These are phyloP conservation scores for Myiozetetes cayanensis DNA, from an alignment of 2,113 vertebrate genomes.

Conservation along the genomic window DNA sequence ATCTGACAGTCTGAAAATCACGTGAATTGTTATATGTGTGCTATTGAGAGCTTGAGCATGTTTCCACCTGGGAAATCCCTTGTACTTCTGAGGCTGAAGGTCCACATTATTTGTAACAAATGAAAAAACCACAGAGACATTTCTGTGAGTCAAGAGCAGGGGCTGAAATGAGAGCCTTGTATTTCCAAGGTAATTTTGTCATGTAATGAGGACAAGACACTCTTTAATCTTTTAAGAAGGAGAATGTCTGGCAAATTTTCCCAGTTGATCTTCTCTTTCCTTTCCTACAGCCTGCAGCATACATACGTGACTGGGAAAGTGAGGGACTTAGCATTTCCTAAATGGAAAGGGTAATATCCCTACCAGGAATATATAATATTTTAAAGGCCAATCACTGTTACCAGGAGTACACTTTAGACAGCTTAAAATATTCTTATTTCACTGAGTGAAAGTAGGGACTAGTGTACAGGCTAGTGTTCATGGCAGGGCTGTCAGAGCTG, in stretches of 20 bases:
- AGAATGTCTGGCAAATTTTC: neutral
- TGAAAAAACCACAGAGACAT: neutral
- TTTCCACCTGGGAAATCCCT: neutral
- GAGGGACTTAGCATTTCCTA: neutral
- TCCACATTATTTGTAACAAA: neutral
- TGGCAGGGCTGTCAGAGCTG: neutral
- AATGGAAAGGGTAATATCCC: neutral
- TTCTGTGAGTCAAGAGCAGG: neutral
- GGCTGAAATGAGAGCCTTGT: neutral
- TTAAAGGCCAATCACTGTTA: neutral
- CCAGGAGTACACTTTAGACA: neutral
- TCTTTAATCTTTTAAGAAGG: neutral
- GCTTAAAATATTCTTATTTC: neutral
- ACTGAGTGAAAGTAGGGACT: neutral
- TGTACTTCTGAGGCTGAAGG: neutral
- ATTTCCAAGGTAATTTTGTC: neutral
- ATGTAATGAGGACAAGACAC: neutral
- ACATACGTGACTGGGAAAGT: neutral
- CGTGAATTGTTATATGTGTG: rapidly evolving
- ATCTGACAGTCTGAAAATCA: neutral
- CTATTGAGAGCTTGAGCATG: neutral
- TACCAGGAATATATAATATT: neutral
- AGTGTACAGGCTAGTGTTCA: neutral
- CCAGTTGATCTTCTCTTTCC: neutral
- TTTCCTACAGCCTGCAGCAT: neutral